Base-by-base conservation (phyloP, 2,797 vertebrate genomes). In the Rhyacichthys aspro region DNA sequence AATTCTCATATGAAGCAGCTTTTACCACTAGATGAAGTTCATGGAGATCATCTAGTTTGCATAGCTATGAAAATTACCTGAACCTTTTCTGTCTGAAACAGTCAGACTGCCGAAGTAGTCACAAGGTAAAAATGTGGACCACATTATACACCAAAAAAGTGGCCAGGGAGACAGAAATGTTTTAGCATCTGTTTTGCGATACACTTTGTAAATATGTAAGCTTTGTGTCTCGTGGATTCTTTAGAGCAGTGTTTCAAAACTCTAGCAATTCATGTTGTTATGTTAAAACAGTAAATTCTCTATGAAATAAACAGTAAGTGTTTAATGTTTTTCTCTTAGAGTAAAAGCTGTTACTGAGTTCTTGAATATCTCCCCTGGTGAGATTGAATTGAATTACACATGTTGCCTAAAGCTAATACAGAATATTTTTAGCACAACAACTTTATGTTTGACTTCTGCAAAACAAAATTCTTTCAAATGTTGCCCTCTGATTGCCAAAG, bases 371-470 rank as follows among this genome's bases (percentile, higher is more conserved):
- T 81, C 49, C 65, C 47, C 46, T 60, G 70, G 63, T 72, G 61
- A 47, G 52, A 76, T 44, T 66, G 56, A 84, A 70, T 58, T 75
- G 64, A 85, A 80, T 84, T 81, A 81, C 66, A 81, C 71, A 75
- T 76, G 56, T 47, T 10, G 79, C 76, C 74, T 77, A 55, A 70
- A 84, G 84, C 81, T 70, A 85, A 67, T 67, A 67, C 63, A 73
- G 55, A 58, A 74, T 71, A 70, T 77, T 69, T 63, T 55, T 67
- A 47, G 54, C 48, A 47, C 55, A 67, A 63, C 56, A 57, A 61
- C 52, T 75, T 55, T 61, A 53, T 74, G 77, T 82, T 69, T 53
- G n/a, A n/a, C 43, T 75, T 60, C 38, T 42, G 60, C 38, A 63
- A 68, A 57, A 49, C 8, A 11, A 78, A 73, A 63, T 48, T 53